A percentile compares a stretch with the other conserved stretches of the same genome.
These are phyloP conservation scores for Eleginops maclovinus DNA, from an alignment of 2,113 vertebrate species.

Conservation along the genomic window DNA sequence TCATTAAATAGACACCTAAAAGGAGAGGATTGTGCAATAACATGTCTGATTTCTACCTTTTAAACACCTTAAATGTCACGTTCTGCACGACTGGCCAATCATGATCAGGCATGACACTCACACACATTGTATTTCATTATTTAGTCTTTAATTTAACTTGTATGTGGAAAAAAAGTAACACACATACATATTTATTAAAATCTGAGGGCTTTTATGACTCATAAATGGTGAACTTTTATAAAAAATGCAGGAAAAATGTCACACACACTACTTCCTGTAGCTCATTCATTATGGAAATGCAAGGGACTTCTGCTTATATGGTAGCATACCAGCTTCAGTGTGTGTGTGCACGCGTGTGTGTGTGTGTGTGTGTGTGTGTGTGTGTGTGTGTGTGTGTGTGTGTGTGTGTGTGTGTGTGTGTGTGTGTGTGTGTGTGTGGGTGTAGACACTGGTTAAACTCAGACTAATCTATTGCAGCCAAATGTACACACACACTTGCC, in stretches of 20 bases:
- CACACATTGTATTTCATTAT: background rate
- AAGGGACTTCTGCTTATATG: constrained; percentile 52
- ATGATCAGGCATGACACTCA: background rate
- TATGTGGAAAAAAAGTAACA: no score
- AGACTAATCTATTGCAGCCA: constrained; percentile 28
- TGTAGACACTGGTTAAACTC: constrained; percentile 36
- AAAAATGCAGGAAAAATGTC: no score
- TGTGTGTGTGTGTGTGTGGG: background rate
- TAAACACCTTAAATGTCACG: no score
- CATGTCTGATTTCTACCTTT: no score
- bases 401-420: constrained; percentile 11
- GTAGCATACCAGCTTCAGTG: constrained; percentile 33
- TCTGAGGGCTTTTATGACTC: no score
- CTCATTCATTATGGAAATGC: constrained; percentile 28
- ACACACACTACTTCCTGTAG: background rate
- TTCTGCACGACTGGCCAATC: background rate
- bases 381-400: constrained; percentile 21
- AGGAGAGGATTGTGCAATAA: no score
- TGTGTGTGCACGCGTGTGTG: constrained; percentile 21
- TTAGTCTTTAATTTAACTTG: no score
- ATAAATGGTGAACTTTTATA: no score
- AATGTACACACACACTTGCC: constrained; percentile 19
- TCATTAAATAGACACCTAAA: background rate
- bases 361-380: constrained; percentile 16
- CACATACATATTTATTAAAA: no score